Percentiles rank a stretch among this genome's conserved stretches.
Conservation (phyloP, 35 echinoderm and acorn worm species). For the Stichopus chloronotus region DNA sequence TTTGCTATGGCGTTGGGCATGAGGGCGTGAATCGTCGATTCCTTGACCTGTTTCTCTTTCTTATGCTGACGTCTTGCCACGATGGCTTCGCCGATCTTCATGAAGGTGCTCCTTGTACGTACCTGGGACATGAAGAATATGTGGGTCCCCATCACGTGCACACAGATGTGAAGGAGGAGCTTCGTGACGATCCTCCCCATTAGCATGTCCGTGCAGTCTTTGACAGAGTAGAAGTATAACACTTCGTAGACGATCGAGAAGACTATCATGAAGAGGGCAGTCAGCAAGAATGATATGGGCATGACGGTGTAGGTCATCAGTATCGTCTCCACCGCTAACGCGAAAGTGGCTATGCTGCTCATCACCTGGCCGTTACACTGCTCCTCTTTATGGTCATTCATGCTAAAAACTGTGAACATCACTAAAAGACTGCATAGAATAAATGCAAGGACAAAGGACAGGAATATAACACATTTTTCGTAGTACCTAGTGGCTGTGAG, state of each 20-base stretch:
- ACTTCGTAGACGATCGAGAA: conserved; percentile 92
- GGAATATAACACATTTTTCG: conserved; percentile 57
- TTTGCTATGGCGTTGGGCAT: conserved; percentile 86
- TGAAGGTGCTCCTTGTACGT: conserved; percentile 89
- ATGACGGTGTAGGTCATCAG: conserved; percentile 97
- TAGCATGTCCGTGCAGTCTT: conserved; percentile 31
- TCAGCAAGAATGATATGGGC: conserved; percentile 82
- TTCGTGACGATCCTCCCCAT: conserved; percentile 79
- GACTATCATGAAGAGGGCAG: conserved; percentile 62
- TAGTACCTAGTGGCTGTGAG: conserved; percentile 79
- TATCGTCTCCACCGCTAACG: conserved; percentile 88
- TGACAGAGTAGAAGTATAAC: conserved; percentile 72
- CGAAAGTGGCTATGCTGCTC: conserved; percentile 90
- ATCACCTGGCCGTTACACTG: conserved; percentile 49
- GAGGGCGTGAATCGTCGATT: conserved; percentile 88
- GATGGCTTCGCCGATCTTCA: conserved; percentile 90
- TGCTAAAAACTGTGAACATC: conserved; percentile 73
- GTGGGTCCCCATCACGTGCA: conserved; percentile 95
- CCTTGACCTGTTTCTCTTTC: conserved; percentile 89
- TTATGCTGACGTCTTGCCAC: conserved; percentile 76
- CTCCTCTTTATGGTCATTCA: neutral
- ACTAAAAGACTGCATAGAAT: conserved; percentile 71
- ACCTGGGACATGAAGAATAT: conserved; percentile 99
- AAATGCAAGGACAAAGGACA: conserved; percentile 70
- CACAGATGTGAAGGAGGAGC: conserved; percentile 90